Evolutionary conservation across 1,140 invertebrate species (phyloP).

Genomic region (Gerris buenoi): DNA sequence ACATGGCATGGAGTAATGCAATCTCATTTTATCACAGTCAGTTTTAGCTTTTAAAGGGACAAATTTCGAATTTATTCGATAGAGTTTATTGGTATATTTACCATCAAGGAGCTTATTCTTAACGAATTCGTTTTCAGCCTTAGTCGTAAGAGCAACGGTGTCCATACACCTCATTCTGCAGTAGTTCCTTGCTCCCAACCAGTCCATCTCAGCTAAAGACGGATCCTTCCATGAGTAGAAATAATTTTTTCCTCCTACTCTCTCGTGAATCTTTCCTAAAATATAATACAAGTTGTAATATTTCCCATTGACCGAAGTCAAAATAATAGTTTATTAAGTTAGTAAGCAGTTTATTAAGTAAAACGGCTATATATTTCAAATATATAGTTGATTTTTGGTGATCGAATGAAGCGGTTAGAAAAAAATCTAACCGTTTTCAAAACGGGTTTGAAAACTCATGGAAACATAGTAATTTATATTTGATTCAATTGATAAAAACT

Average conservation of each 20-base stretch:
- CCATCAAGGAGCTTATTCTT: constrained; percentile 56
- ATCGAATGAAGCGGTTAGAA: too few relatives aligned
- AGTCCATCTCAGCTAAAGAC: constrained; percentile 54
- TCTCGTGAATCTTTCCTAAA: constrained; percentile 33
- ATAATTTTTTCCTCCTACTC: constrained; percentile 48
- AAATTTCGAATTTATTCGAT: background rate
- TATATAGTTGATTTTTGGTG: too few relatives aligned
- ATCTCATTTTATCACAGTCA: too few relatives aligned
- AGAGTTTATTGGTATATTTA: constrained; percentile 27
- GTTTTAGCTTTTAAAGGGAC: constrained; percentile 6
- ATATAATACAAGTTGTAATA: background rate
- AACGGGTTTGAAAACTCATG: too few relatives aligned
- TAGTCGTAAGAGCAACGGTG: constrained; percentile 62
- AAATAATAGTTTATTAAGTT: background rate
- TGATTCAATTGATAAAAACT: constrained; percentile 14
- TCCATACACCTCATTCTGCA: constrained; percentile 76
- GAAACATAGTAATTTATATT: too few relatives aligned
- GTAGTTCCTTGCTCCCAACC: constrained; percentile 64
- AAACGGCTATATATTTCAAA: too few relatives aligned
- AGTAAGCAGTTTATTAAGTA: background rate
- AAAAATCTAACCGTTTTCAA: too few relatives aligned
- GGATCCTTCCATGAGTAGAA: constrained; percentile 72
- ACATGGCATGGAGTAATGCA: too few relatives aligned
- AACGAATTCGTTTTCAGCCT: constrained; percentile 65
- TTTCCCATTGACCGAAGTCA: background rate